Evolutionary conservation across 2,113 vertebrate genomes (phyloP).

Genomic region (Sinosuthora webbiana): DNA sequence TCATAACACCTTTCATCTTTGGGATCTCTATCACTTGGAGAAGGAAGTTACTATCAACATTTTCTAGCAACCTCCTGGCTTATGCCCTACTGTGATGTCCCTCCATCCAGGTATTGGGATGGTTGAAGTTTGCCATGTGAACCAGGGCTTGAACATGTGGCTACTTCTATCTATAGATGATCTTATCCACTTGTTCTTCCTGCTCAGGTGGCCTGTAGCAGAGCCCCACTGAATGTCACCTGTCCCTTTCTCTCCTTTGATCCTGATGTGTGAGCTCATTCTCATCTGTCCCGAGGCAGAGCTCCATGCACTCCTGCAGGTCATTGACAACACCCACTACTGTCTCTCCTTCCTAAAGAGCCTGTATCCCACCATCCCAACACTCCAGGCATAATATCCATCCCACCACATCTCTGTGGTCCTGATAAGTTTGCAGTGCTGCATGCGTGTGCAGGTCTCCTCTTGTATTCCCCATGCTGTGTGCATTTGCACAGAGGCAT

Average conservation of each 20-base stretch:
- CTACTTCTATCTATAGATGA: background rate
- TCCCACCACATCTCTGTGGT: background rate
- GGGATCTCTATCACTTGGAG: background rate
- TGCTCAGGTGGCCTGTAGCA: background rate
- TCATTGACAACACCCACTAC: background rate
- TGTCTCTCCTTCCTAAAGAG: background rate
- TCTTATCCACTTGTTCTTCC: background rate
- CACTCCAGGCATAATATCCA: background rate
- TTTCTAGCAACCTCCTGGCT: background rate
- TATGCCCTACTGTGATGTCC: background rate
- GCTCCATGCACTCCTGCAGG: background rate
- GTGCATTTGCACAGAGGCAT: background rate
- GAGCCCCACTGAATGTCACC: background rate
- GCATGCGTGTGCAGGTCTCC: background rate
- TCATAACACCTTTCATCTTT: background rate
- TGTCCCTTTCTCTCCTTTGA: background rate
- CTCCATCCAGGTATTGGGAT: background rate
- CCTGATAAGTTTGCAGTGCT: rapidly evolving
- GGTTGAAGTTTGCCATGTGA: background rate
- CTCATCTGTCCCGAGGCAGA: background rate
- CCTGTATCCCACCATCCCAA: background rate
- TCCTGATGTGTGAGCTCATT: background rate
- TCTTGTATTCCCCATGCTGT: background rate
- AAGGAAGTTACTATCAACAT: background rate
- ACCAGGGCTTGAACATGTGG: background rate